Evolutionary conservation across 2,797 vertebrate genomes (phyloP), one percentile per base, ranked within the genome.

Genomic region (Tolypeutes matacus): DNA sequence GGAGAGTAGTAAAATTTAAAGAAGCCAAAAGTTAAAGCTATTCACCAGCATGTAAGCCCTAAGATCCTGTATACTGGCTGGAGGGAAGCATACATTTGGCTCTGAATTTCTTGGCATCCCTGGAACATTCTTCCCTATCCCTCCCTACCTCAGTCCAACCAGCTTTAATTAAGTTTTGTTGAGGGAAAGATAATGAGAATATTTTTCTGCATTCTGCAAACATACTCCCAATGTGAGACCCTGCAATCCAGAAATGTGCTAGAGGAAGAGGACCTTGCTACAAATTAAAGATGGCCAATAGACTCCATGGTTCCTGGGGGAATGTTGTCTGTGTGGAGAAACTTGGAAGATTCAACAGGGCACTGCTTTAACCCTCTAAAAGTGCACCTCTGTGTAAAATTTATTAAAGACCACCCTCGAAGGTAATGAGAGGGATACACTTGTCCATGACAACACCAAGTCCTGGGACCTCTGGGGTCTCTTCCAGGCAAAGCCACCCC

Each of bases 91-190:
- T 14, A 20, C 12, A 7, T 1, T 60, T 21, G 49, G 27, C 34
- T 67, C 34, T 31, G 31, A 90, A 58, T 53, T 94, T 86, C 34
- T 20, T 12, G 34, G 76, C 65, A 23, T 73, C 25, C 46, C 36
- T 13, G 64, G 34, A 70, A 83, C 25, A 64, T 76, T 90, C 83
- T 39, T 94, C 23, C 29, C 31, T 36, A 42, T 51, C 29, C 70
- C 34, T 92, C 80, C 65, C 73, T 83, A 70, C 36, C 56, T 85
- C 91, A 49, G 20, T 12, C 53, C 42, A 42, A 49, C 25, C 34
- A 51, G 8, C 23, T 39, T 69, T 95, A 94, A 97, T 95, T 96
- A 95, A 93, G 49, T 73, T 89, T 73, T 89, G 78, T 93, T 96
- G 93, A 94, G 87, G 27, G 78, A 93, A 86, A 36, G 65, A 73